Base-by-base conservation (phyloP, 1,140 invertebrate genomes). In the Brachionus koreanus region DNA sequence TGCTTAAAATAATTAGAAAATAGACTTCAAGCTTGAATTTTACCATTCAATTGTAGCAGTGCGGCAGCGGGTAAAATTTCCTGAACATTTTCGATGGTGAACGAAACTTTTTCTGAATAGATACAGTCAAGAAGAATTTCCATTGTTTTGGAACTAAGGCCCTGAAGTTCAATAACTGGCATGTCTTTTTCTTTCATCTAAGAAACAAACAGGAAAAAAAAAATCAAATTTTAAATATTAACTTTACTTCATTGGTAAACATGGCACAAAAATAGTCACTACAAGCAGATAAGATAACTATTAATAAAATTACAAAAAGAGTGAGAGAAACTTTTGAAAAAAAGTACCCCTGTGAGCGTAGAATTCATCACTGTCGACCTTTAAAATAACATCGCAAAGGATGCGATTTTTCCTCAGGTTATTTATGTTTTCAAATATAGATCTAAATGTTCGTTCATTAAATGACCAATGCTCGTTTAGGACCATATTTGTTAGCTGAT, bases 91-190 rank as follows among this genome's bases (percentile, higher is more conserved):
- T 92, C 91, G 86, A 94, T 91, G 77, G 86, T 89, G n/a, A 92
- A 88, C 67, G 87, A 86, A 25, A 92, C 86, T 5, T 90, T 89
- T 90, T 94, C 95, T 85, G 94, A 94, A 86, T 97, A 97, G 85
- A 97, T 94, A 88, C 96, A 97, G 85, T 95, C 93, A 76, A 97
- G 90, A 3, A 97, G 89, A 82, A 92, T 90, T 67, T 92, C 91
- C 83, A 97, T 90, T 83, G 94, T 93, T 83, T 92, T 89, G 43
- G 92, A 90, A 82, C 93, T 91, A 43, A 96, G 91, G 72, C 92
- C 93, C 85, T 93, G 93, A 75, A 96, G 89, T 84, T 94, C 91
- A 43, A 96, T 92, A 29, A 84, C 82, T 9, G 84, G 83, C 86
- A 94, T 92, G 84, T 93, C 91, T 85, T 83, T 85, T 84, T 88